phyloP scores from a whole-genome alignment of 2,797 vertebrate species.

The Liparis tanakae region DNA sequence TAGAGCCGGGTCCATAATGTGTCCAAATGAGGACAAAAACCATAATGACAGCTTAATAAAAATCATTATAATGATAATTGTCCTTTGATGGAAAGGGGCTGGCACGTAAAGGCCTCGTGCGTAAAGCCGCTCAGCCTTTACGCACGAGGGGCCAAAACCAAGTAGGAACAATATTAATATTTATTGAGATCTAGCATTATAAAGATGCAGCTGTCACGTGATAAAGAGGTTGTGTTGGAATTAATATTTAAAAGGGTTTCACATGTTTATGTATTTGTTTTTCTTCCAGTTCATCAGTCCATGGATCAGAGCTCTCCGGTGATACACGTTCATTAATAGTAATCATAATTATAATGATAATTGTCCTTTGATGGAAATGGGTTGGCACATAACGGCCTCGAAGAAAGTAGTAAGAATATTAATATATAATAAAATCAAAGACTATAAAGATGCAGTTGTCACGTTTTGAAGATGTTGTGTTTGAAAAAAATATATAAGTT shows the following conservation, averaged over 20 bases:
- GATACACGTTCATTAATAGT: neutral
- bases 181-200: too few species aligned
- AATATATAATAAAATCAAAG: too few species aligned
- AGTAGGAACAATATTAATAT: too few species aligned
- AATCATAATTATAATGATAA: constrained; percentile 22
- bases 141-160: neutral
- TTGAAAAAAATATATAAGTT: neutral
- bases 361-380: too few species aligned
- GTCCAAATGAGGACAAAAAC: constrained; percentile 16
- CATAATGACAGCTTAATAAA: constrained; percentile 25
- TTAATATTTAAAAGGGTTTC: too few species aligned
- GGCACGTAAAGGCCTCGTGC: neutral
- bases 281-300: too few species aligned
- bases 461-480: neutral
- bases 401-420: neutral
- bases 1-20: constrained; percentile 22
- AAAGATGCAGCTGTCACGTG: too few species aligned
- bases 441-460: too few species aligned
- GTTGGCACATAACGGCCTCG: neutral
- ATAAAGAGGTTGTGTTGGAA: too few species aligned
- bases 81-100: neutral
- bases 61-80: constrained; percentile 21
- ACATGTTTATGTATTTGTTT: too few species aligned
- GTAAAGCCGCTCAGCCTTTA: neutral
- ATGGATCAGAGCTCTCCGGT: too few species aligned